A percentile compares a stretch with the other conserved stretches of the same genome.
Conservation (phyloP, 2,113 vertebrate species). For the Dipodomys spectabilis region DNA sequence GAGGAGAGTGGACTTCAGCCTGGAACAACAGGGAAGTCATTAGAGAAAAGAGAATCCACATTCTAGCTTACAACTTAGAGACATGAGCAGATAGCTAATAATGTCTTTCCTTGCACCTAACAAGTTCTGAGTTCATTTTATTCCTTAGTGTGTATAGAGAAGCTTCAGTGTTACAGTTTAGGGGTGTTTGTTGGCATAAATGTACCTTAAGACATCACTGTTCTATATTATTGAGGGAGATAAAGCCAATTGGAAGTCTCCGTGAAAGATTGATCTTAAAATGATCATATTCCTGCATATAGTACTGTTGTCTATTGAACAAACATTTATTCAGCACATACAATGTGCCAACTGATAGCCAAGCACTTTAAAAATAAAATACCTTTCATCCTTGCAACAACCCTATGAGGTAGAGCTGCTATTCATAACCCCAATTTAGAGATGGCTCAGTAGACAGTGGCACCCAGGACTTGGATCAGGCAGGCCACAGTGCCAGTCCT, state of each 20-base stretch:
- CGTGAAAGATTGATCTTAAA: constrained; percentile 57
- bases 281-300: not conserved
- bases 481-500: not conserved
- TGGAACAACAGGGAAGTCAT: not conserved
- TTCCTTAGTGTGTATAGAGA: constrained; percentile 5
- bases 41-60: not conserved
- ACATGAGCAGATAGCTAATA: not conserved
- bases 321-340: constrained; percentile 48
- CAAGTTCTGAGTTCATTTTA: constrained; percentile 42
- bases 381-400: constrained; percentile 21
- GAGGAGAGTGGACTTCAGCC: not conserved
- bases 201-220: not conserved
- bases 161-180: constrained; percentile 20
- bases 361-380: constrained; percentile 32
- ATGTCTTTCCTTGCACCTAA: constrained; percentile 27
- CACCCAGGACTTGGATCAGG: not conserved
- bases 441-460: not conserved
- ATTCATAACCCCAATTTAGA: not conserved
- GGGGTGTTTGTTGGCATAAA: constrained; percentile 41
- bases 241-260: constrained; percentile 26
- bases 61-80: constrained; percentile 10
- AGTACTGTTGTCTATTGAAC: constrained; percentile 53
- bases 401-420: not conserved
- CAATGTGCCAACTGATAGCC: not conserved
- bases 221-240: constrained; percentile 32